Conservation (phyloP, 2,797 vertebrate genomes). For the Nothura maculosa region DNA sequence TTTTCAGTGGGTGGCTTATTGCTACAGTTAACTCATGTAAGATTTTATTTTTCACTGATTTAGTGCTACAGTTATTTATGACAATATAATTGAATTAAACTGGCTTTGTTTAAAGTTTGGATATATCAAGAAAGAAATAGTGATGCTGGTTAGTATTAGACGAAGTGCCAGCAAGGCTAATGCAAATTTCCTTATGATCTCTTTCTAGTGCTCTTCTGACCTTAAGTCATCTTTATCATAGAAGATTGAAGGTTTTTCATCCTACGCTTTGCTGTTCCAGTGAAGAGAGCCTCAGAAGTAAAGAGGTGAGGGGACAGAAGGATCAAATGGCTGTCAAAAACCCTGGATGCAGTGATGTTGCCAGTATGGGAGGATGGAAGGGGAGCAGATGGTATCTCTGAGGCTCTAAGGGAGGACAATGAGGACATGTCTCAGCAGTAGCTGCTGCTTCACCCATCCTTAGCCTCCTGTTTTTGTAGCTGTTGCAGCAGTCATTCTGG, state of each 20-base stretch:
- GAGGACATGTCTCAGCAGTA: fast-evolving
- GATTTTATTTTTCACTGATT: not conserved
- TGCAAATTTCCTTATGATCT: not conserved
- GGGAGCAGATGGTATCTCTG: not conserved
- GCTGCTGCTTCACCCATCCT: not conserved
- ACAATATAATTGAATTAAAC: not conserved
- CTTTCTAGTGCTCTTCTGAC: not conserved
- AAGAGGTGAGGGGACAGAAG: not conserved
- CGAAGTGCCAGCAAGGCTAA: not conserved
- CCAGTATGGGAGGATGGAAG: not conserved
- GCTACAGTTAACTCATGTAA: not conserved
- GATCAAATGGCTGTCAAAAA: not conserved
- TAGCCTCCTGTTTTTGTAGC: not conserved
- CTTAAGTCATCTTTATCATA: not conserved
- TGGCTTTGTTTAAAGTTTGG: not conserved
- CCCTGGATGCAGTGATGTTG: not conserved
- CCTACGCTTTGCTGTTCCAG: not conserved
- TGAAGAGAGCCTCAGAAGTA: not conserved
- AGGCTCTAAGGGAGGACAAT: not conserved
- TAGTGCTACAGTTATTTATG: not conserved
- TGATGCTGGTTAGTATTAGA: not conserved
- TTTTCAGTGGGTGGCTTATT: not conserved
- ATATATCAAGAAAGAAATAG: not conserved
- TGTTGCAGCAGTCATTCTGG: not conserved
- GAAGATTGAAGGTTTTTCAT: not conserved